Conservation (phyloP, 1,140 invertebrate species). For the Cherax quadricarinatus region DNA sequence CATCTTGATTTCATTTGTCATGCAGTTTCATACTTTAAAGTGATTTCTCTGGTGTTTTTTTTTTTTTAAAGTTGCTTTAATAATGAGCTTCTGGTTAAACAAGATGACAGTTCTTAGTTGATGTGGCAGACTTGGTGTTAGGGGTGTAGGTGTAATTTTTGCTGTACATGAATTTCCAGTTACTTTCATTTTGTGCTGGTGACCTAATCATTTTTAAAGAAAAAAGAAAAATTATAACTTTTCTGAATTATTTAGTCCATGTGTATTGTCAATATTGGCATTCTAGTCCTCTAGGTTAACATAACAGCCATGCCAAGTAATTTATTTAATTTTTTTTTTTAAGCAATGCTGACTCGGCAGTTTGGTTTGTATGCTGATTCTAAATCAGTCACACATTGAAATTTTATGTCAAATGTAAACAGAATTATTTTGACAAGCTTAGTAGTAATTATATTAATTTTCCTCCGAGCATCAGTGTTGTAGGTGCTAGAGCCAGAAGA, state of each 20-base stretch:
- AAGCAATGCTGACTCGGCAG: background rate
- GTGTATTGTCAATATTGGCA: conserved; percentile 6
- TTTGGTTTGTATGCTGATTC: background rate
- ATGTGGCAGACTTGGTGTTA: conserved; percentile 71
- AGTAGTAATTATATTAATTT: conserved; percentile 32
- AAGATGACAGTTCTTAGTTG: conserved; percentile 59
- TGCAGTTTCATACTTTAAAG: conserved; percentile 27
- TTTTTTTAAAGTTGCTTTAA: conserved; percentile 51
- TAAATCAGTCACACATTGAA: conserved; percentile 2
- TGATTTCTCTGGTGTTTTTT: conserved; percentile 29
- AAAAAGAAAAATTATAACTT: background rate
- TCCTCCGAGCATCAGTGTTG: conserved; percentile 12
- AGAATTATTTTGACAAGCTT: background rate
- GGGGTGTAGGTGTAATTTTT: conserved; percentile 69
- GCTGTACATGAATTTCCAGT: conserved; percentile 66
- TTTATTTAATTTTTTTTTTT: background rate
- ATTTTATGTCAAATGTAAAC: background rate
- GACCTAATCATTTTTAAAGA: conserved; percentile 39
- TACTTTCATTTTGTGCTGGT: conserved; percentile 69
- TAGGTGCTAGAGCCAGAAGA: conserved; percentile 27
- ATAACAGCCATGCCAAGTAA: conserved; percentile 20
- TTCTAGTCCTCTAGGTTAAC: conserved; percentile 35
- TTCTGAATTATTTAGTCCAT: background rate
- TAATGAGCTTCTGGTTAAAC: conserved; percentile 42
- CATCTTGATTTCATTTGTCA: conserved; percentile 31